Evolutionary conservation across 2,888 invertebrate species (phyloP).

Genomic region (Amaurobius ferox): DNA sequence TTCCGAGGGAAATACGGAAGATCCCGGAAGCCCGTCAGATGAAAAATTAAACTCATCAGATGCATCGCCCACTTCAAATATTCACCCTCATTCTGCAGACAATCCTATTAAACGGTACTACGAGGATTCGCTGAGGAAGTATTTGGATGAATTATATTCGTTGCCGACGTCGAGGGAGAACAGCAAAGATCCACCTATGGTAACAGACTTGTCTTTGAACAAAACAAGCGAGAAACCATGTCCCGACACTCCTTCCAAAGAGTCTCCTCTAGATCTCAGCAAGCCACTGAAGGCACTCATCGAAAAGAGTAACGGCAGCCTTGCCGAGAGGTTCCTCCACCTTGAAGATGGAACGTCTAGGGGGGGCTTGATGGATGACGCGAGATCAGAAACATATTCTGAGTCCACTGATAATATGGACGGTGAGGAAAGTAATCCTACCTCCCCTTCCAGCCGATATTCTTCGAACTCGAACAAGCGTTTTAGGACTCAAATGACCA

Average conservation of each 20-base stretch:
- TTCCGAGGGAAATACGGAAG: conserved; percentile 64
- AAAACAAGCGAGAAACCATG: conserved; percentile 75
- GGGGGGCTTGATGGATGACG: conserved; percentile 67
- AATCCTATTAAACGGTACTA: conserved; percentile 92
- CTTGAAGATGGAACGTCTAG: conserved; percentile 63
- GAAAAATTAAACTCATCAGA: conserved; percentile 25
- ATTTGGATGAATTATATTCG: conserved; percentile 83
- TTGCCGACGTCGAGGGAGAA: conserved; percentile 56
- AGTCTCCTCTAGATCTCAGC: conserved; percentile 87
- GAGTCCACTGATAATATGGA: conserved; percentile 72
- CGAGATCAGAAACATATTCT: conserved; percentile 70
- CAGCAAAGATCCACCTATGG: conserved; percentile 76
- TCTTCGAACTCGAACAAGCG: conserved; percentile 93
- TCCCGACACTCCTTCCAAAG: conserved; percentile 64
- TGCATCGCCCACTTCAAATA: conserved; percentile 25
- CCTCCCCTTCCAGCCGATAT: conserved; percentile 45
- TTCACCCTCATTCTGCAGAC: conserved; percentile 23
- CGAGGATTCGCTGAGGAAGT: conserved; percentile 93
- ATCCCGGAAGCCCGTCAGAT: conserved; percentile 39
- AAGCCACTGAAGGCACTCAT: conserved; percentile 80
- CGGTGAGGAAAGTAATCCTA: conserved; percentile 68
- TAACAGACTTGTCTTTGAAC: conserved; percentile 76
- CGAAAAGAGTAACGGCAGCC: conserved; percentile 56
- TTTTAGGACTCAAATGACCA: conserved; percentile 95
- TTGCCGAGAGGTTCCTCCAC: conserved; percentile 37